phyloP scores from a whole-genome alignment of 2,888 invertebrate species.

The Drosophila prostipennis region DNA sequence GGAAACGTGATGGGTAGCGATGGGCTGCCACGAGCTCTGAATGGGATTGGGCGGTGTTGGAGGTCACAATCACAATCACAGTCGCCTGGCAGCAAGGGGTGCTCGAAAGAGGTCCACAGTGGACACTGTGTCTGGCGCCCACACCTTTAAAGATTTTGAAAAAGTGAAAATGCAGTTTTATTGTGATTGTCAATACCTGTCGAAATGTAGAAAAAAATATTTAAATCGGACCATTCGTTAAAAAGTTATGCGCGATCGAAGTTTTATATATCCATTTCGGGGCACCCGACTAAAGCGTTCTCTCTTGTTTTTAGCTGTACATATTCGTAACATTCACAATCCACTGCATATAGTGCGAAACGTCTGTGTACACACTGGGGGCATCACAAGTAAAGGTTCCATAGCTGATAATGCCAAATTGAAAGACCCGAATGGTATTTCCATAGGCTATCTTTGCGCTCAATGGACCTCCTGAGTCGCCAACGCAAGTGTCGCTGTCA shows the following conservation, averaged over 20 bases:
- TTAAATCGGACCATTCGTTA: too few species aligned
- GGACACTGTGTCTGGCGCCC: too few species aligned
- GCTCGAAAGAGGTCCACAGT: neutral
- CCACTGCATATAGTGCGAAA: neutral
- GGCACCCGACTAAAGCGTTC: too few species aligned
- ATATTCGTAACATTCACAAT: neutral
- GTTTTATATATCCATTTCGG: too few species aligned
- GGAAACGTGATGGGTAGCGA: conserved; percentile 21
- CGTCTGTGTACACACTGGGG: neutral
- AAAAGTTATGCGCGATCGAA: too few species aligned
- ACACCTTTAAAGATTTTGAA: too few species aligned
- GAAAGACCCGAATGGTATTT: neutral
- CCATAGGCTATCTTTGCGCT: neutral
- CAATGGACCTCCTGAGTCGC: neutral
- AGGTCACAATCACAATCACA: conserved; percentile 29
- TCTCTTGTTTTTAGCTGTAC: too few species aligned
- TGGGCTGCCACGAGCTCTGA: neutral
- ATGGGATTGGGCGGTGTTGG: conserved; percentile 7
- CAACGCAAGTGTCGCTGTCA: neutral
- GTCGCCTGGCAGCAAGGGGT: conserved; percentile 7
- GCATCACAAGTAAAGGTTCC: neutral
- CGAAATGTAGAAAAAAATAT: too few species aligned
- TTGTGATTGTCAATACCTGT: too few species aligned
- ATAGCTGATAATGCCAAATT: neutral
- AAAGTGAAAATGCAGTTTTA: too few species aligned